Evolutionary conservation across 1,140 invertebrate genomes (phyloP), one percentile per base, ranked within the genome.

Genomic region (Caenorhabditis tropicalis): DNA sequence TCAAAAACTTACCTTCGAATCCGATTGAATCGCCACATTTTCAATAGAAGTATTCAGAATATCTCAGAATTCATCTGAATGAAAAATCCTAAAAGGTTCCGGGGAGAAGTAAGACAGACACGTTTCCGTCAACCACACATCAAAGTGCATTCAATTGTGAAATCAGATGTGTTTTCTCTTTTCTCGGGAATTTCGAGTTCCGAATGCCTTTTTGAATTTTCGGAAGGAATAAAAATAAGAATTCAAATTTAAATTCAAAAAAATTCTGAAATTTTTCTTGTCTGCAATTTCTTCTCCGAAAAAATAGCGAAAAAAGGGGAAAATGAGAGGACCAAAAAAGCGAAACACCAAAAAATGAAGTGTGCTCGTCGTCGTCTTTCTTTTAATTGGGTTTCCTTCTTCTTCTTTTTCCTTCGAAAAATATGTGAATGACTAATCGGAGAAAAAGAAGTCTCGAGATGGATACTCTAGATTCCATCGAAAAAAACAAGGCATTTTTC

Each of bases 91-190:
- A 36, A 36, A 33, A 65, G 19, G 15, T 33, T 16, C 29, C 16
- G 6, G 48, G 19, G n/a, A 51, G 4, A 56, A 56, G n/a, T 51
- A 51, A 19, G 49, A n/a, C 27, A 56, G 29, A 21, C 39, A 21
- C 53, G 53, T 65, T 65, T 65, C 58, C 29, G 58, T 65, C 58
- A 33, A 43, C 58, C 58, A 65, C 29, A 65, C 58, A 65, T 65
- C 58, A 33, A 36, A 65, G 58, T 65, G 58, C 58, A 36, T 65
- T 65, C 58, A 33, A 27, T 27, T 65, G 58, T 65, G 15, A 65
- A 65, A 33, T 27, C n/a, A 65, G 53, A 56, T 21, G 24, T 51
- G n/a, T 16, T 43, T 43, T n/a, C n/a, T n/a, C n/a, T n/a, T n/a
- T n/a, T n/a, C n/a, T n/a, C n/a, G n/a, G n/a, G n/a, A n/a, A n/a